Conservation (phyloP, 2,797 vertebrate genomes). For the Phaenicophaeus curvirostris region DNA sequence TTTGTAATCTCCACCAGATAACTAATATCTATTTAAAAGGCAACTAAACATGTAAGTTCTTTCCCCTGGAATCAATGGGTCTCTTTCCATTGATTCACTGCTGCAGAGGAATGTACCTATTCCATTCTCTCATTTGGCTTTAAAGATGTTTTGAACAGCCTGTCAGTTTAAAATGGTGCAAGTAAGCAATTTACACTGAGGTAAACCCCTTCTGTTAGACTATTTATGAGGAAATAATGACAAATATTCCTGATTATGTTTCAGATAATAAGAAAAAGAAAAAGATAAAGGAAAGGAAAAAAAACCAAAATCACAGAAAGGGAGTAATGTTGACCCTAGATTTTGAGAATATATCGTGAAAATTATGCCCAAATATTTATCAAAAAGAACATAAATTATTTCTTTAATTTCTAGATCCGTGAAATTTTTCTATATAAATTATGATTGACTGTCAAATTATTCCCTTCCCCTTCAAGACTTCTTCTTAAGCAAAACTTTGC, state of each 20-base stretch:
- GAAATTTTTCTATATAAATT: neutral
- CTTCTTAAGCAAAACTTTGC: neutral
- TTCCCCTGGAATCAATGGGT: neutral
- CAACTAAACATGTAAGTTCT: neutral
- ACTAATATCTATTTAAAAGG: neutral
- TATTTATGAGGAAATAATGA: neutral
- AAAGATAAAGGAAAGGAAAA: neutral
- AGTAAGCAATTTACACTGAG: neutral
- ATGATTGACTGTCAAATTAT: neutral
- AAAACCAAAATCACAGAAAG: neutral
- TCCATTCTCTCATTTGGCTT: slow-evolving; percentile 1
- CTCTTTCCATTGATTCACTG: slow-evolving; percentile 36
- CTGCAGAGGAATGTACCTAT: neutral
- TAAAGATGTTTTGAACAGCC: slow-evolving; percentile 14
- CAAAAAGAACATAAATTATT: neutral
- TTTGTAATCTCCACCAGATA: neutral
- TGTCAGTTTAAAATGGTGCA: neutral
- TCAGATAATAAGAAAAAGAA: neutral
- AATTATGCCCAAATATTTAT: neutral
- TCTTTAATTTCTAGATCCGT: neutral
- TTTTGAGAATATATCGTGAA: neutral
- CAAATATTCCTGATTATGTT: neutral
- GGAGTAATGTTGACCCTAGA: neutral
- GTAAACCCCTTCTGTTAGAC: neutral
- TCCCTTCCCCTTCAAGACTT: neutral